Percentiles rank a stretch among this genome's conserved stretches.
Conservation (phyloP, 2,113 vertebrate genomes). For the Cacatua alba region DNA sequence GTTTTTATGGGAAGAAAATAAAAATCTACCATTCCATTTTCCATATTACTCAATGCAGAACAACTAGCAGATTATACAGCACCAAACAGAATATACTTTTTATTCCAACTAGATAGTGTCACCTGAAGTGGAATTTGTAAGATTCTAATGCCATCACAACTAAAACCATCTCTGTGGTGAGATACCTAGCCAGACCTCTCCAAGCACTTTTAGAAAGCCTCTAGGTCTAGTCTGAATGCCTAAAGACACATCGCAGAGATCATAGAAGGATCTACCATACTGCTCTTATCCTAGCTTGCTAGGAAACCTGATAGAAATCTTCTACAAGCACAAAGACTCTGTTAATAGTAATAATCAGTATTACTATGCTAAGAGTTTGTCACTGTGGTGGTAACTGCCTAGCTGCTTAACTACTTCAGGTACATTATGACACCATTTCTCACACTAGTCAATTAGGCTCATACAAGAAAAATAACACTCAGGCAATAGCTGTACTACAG, state of each 20-base stretch:
- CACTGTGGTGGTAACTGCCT: not conserved
- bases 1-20: not conserved
- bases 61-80: not conserved
- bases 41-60: not conserved
- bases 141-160: not conserved
- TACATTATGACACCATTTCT: not conserved
- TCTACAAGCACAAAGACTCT: not conserved
- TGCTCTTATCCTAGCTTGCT: not conserved
- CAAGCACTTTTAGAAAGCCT: not conserved
- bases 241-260: not conserved
- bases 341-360: not conserved
- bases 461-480: not conserved
- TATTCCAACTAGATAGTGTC: not conserved
- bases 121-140: not conserved
- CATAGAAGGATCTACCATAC: not conserved
- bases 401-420: not conserved
- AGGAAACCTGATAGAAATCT: not conserved
- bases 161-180: not conserved
- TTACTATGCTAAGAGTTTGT: not conserved
- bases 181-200: not conserved
- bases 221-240: not conserved
- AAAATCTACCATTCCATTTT: not conserved
- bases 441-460: not conserved
- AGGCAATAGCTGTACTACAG: not conserved
- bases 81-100: not conserved